These are phyloP conservation scores for Coelinius sp. DNA, from an alignment of 2,888 invertebrate species.

Conservation along the genomic window DNA sequence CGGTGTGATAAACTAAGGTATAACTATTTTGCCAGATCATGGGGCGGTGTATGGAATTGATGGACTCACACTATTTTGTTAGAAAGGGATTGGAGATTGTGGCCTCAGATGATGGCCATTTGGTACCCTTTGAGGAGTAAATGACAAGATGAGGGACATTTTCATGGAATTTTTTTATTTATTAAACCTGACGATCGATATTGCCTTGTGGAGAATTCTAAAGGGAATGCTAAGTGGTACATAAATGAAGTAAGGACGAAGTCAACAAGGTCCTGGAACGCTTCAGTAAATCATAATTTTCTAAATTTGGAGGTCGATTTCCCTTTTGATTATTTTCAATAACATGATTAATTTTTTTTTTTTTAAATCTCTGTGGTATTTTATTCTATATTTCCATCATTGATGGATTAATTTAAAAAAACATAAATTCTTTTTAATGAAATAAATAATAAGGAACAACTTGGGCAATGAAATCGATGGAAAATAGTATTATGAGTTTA, in stretches of 20 bases:
- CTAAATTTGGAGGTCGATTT: slow-evolving; percentile 38
- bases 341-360: neutral
- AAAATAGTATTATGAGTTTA: neutral
- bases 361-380: neutral
- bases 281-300: slow-evolving; percentile 36
- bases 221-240: neutral
- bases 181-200: neutral
- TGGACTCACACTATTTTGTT: neutral
- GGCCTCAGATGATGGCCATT: slow-evolving; percentile 39
- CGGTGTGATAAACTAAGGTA: slow-evolving; percentile 19
- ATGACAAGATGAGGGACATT: neutral
- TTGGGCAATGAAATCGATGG: neutral
- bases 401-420: neutral
- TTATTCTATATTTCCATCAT: neutral
- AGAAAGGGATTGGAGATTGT: neutral
- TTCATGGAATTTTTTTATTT: neutral
- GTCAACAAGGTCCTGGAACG: slow-evolving; percentile 32
- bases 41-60: neutral
- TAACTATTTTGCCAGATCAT: neutral
- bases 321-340: neutral
- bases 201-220: neutral
- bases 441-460: neutral
- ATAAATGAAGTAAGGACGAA: slow-evolving; percentile 18
- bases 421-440: neutral
- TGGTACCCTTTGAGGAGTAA: neutral